These are phyloP conservation scores for Ephialtes manifestator DNA, from an alignment of 2,888 invertebrate species.

Conservation along the genomic window DNA sequence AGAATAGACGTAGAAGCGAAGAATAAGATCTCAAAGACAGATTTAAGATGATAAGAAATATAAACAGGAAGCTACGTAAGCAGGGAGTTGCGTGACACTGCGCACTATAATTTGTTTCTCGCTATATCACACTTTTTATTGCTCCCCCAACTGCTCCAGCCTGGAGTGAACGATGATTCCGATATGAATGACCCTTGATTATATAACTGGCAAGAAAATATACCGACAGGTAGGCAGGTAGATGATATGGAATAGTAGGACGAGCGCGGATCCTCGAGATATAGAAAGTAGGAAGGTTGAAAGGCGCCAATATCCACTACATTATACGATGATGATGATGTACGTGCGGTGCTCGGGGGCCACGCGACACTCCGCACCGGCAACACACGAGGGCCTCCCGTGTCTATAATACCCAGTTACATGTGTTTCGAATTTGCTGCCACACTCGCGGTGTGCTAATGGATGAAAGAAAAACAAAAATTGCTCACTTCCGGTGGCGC, in stretches of 20 bases:
- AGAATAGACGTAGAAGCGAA: background rate
- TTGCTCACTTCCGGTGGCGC: constrained; percentile 62
- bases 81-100: constrained; percentile 60
- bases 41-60: constrained; percentile 42
- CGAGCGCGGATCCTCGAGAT: background rate
- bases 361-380: constrained; percentile 40
- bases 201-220: constrained; percentile 52
- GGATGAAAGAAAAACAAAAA: constrained; percentile 54
- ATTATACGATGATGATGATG: constrained; percentile 52
- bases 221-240: constrained; percentile 1
- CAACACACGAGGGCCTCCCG: constrained; percentile 1
- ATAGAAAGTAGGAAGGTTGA: constrained; percentile 28
- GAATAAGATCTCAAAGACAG: constrained; percentile 12
- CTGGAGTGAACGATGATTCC: constrained; percentile 52
- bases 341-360: constrained; percentile 4
- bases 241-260: constrained; percentile 35
- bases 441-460: constrained; percentile 66
- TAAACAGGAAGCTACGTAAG: constrained; percentile 63
- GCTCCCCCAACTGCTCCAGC: constrained; percentile 41
- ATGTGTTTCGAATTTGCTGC: constrained; percentile 68
- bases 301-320: constrained; percentile 32
- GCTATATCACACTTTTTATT: constrained; percentile 59
- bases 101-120: constrained; percentile 63
- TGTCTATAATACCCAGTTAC: constrained; percentile 37
- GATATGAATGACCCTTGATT: constrained; percentile 68